Base-by-base conservation (phyloP, 2,888 invertebrate genomes). In the Diachrysia chrysitis region DNA sequence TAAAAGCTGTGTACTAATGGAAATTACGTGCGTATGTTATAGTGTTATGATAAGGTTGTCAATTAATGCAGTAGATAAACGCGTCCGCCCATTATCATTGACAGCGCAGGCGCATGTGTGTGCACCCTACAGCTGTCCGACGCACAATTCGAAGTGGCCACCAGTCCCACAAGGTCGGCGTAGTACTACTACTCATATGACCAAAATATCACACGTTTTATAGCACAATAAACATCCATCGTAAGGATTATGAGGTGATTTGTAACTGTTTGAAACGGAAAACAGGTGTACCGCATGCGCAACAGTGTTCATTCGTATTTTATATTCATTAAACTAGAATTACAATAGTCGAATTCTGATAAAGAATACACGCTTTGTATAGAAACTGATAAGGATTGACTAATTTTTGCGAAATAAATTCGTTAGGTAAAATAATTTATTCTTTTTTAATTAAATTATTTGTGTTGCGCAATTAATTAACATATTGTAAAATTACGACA, bases 51-150 rank as follows among this genome's bases (percentile, higher is more conserved):
- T 77, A 73, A 67, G 63, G 23, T 61, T 66, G 77, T 73, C 63
- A 79, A 79, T 78, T 78, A 71, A 71, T 71, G 69, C 32, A 60
- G 66, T 57, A 69, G 70, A 77, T 73, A 81, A 73, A 63, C 42
- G 66, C 56, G 65, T 71, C 74, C 68, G 70, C 65, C 63, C 57
- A 69, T 81, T 78, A 69, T 71, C 71, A 71, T 46, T 63, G 62
- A 60, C 69, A 69, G 66, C 51, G 57, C 63, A 46, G 55, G 57
- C 35, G 63, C 63, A 77, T 63, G 51, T 71, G 62, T 63, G 51
- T 71, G 62, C 76, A 66, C 71, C 63, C 54, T 61, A 46, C 21
- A 42, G 42, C 51, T 54, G 17, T 51, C 17, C 51, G 17, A 19
- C 51, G 17, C 48, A n/a, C n/a, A 55, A 29, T 59, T 66, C 63